Evolutionary conservation across 2,797 vertebrate genomes (phyloP).

Genomic region (Epinephelus malabaricus): DNA sequence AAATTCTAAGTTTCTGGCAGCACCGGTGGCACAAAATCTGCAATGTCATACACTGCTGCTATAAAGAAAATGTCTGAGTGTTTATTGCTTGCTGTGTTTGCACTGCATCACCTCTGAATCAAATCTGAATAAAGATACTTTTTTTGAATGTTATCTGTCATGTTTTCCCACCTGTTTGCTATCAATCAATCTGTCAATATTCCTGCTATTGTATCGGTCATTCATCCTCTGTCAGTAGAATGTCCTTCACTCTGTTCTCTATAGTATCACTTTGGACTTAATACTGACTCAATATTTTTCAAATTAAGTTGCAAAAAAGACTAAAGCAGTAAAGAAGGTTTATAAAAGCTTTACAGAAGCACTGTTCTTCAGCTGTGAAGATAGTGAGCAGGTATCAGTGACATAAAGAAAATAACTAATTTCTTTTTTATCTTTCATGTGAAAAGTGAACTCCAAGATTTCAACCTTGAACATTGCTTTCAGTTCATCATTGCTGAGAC

Average conservation of each 20-base stretch:
- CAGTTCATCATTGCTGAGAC: neutral
- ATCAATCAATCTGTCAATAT: conserved; percentile 28
- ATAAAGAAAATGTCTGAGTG: neutral
- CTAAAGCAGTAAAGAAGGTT: neutral
- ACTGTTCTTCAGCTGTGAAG: neutral
- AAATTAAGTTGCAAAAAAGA: neutral
- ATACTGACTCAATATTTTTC: neutral
- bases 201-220: neutral
- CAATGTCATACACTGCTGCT: conserved; percentile 7
- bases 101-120: conserved; percentile 12
- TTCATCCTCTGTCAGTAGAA: neutral
- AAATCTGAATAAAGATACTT: neutral
- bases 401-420: neutral
- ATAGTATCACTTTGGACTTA: neutral
- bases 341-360: neutral
- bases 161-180: conserved; percentile 9
- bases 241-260: neutral
- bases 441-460: neutral
- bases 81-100: neutral
- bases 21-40: neutral
- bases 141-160: conserved; percentile 10
- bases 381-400: neutral
- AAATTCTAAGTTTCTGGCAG: conserved; percentile 7
- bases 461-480: neutral
- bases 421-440: neutral